Evolutionary conservation across 2,113 vertebrate species (phyloP), one percentile per base, ranked within the genome.

Genomic region (Prionailurus viverrinus): DNA sequence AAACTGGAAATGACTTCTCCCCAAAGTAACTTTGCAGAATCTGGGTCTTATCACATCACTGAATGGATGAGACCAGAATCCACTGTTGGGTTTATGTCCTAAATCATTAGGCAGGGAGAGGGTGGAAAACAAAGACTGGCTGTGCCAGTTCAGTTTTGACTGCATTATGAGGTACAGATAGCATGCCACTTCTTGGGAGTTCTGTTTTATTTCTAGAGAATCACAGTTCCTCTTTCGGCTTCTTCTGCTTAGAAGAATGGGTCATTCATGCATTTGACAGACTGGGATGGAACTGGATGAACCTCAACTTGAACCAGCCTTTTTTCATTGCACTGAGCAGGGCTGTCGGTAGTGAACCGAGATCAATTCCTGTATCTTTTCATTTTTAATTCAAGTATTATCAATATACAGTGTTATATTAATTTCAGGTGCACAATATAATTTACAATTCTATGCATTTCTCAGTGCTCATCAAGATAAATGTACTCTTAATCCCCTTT

Each of bases 181-280:
- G 13, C 53, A 3, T n/a, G 23, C 78, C 27, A 76, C 45, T 92
- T 92, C 27, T 58, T 58, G 25, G 51, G 61, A 84, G 84, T 89
- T 45, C 3, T n/a, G 61, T 53, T 93, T 88, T 82, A 63, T 41
- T 92, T 96, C 73, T 48, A 68, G 89, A 84, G 78, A 95, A 85
- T 82, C 78, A 16, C 6, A 39, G 5, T 94, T 96, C 83, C 21
- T 36, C 36, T 21, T 80, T 73, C 15, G 69, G 33, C 16, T 92
- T 69, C 66, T 9, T 61, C 79, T 83, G 13, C 65, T 86, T 81
- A 3, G 88, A 48, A 94, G 71, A 63, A 31, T 39, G 36, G 36
- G 33, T 63, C 74, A 5, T 45, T 31, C 65, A 7, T 66, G 45
- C 23, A 14, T 27, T 74, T 55, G 51, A 25, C 29, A 74, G 25